Evolutionary conservation across 2,888 invertebrate genomes (phyloP), one percentile per base, ranked within the genome.

Genomic region (Cabera pusaria): DNA sequence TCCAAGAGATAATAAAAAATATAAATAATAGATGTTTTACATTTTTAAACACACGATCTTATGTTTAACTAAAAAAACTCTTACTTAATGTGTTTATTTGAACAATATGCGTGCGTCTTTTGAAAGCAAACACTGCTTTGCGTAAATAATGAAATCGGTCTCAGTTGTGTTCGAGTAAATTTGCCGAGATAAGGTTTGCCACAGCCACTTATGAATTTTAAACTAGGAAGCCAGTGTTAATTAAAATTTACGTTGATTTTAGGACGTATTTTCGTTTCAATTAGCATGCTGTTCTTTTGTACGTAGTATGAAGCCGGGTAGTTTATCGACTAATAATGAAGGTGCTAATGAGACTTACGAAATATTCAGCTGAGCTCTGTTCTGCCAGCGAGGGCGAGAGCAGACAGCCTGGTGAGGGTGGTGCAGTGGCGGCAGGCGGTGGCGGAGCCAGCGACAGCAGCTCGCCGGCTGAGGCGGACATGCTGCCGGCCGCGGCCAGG

Each of bases 361-460:
- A 88, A 55, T 86, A 88, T 44, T 82, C 80, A 4, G 72, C 66
- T 6, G 82, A 72, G 47, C 76, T 84, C 58, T 87, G 88, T 23
- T 87, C 83, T n/a, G 84, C 86, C 4, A 88, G 70, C 0, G 81
- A 71, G 2, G 88, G 88, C 19, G 84, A 81, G 14, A 86, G 68
- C 38, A 88, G 68, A 59, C 79, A 87, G 46, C 80, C 85, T 49
- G 72, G 91, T 49, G 78, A 91, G 52, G 71, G 90, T 14, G 82
- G 91, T 49, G 66, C 91, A 34, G 65, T 88, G 50, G 88, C 88
- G 18, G 88, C 85, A 0, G 86, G 73, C 5, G 83, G 86, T 25
- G 87, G 87, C 17, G 87, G 86, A 34, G 86, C 86, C 56, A 87
- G 62, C 26, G 87, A 79, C 43, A 83, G 79, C 74, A 64, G 80